Evolutionary conservation across 2,888 invertebrate species (phyloP), one percentile per base, ranked within the genome.

Genomic region (Serrognathus titanus): DNA sequence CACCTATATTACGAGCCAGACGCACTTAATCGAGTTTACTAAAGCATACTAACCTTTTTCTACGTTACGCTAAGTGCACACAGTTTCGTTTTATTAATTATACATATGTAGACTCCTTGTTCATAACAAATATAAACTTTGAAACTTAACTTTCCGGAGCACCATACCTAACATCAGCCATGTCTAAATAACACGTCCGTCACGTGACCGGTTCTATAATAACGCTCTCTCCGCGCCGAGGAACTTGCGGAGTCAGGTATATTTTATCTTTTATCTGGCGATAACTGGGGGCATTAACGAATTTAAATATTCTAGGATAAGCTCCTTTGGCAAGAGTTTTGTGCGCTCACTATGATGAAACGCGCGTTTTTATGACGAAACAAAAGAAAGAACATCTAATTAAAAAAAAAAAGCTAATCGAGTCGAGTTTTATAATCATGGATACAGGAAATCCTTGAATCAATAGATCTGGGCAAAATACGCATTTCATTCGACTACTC

Each of bases 241-340:
- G 53, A 57, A 53, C 57, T 57, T 57, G 57, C 53, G 46, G 48
- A 54, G 51, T 53, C 53, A 47, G 53, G 57, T 52, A 56, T 36
- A 31, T 51, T 55, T 55, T 55, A 55, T 55, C 55, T 55, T 50
- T 43, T 55, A 55, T 55, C 55, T 43, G 50, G 50, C 43, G 40
- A 43, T 50, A n/a, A 43, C 10, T 16, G 4, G 20, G 10, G 3
- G 43, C 43, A 43, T 43, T 43, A 43, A 43, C 43, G 20, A 43
- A 43, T 43, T 43, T 16, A 43, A 39, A 11, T 43, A 16, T 43
- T 16, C 16, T 31, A 31, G 24, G 24, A 31, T 31, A 31, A 31
- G 24, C 24, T 31, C 24, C 3, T 31, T 31, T 31, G 24, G 24
- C 24, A 6, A 31, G 24, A 31, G 24, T 3, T 31, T 31, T 4